Evolutionary conservation across 2,888 invertebrate species (phyloP).

Genomic region (Tetragonisca angustula): DNA sequence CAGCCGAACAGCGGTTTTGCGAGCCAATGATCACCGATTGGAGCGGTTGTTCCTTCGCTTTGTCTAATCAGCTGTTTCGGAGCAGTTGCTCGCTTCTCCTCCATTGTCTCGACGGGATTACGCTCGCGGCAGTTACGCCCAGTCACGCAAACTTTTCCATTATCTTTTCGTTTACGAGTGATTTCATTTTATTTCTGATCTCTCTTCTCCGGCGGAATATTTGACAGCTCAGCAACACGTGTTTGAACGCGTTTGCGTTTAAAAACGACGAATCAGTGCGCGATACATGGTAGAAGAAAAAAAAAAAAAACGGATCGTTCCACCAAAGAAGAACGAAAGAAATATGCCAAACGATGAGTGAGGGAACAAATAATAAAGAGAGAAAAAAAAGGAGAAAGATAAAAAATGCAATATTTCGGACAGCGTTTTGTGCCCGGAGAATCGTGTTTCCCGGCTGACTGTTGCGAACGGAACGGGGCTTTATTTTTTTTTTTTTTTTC

Average conservation of each 20-base stretch:
- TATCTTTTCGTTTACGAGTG: neutral
- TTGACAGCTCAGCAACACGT: neutral
- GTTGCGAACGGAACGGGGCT: neutral
- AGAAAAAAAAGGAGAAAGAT: neutral
- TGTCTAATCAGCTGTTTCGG: neutral
- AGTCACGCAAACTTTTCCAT: neutral
- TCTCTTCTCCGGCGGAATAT: neutral
- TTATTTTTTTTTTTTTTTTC: conserved; percentile 7
- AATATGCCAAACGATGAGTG: conserved; percentile 3
- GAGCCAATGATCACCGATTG: neutral
- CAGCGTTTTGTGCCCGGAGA: neutral
- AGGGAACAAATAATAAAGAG: neutral
- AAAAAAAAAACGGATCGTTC: too few relatives aligned
- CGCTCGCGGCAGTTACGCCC: too few relatives aligned
- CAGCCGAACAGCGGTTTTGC: neutral
- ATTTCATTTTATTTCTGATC: neutral
- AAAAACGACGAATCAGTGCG: conserved; percentile 2
- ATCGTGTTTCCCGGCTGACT: neutral
- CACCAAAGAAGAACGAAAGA: neutral
- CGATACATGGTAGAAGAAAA: neutral
- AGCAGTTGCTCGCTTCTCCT: neutral
- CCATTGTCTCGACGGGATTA: neutral
- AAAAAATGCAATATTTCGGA: neutral
- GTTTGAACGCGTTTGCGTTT: neutral
- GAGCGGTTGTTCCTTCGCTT: neutral